Evolutionary conservation across 1,140 invertebrate genomes (phyloP), one percentile per base, ranked within the genome.

Genomic region (Orius laevigatus): DNA sequence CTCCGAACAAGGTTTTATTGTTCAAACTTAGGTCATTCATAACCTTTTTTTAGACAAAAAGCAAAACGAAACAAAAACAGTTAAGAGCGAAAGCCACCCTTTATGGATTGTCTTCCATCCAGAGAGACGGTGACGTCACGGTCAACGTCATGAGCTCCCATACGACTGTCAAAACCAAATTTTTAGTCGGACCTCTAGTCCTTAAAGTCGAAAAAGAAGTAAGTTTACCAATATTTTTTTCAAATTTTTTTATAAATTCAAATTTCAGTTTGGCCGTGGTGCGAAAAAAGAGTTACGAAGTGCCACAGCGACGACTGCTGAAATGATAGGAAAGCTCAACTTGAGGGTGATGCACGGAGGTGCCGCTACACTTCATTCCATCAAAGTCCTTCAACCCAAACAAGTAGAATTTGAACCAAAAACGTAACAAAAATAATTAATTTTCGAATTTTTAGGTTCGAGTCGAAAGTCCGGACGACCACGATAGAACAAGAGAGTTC

Each of bases 201-300:
- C 62, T 87, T 35, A 79, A 79, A 61, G 84, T 87, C 0, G 81
- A 87, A 58, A 84, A 84, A 66, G 81, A 84, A 66, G 74, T 78
- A 63, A 58, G 57, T 9, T 11, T 45, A n/a, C 18, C 18, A 18
- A 45, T 9, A 10, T n/a, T n/a, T n/a, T n/a, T n/a, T n/a, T n/a
- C n/a, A n/a, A 25, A 45, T 32, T 45, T 25, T n/a, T 45, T 9
- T 41, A 8, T 34, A 6, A n/a, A 31, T 8, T 34, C n/a, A 16
- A 47, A 50, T 62, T 60, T 14, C 55, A 78, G 72, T 78, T 84
- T 53, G 81, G 80, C n/a, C 71, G 76, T 49, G 79, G 80, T 41
- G 70, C 74, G 48, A 76, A 84, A 56, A 77, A 83, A 60, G 73
- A 82, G 63, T 56, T 83, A 34, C 78, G 84, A 60, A 84, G 80